Base-by-base conservation (phyloP, 2,888 invertebrate species). In the Drosophila histrio region DNA sequence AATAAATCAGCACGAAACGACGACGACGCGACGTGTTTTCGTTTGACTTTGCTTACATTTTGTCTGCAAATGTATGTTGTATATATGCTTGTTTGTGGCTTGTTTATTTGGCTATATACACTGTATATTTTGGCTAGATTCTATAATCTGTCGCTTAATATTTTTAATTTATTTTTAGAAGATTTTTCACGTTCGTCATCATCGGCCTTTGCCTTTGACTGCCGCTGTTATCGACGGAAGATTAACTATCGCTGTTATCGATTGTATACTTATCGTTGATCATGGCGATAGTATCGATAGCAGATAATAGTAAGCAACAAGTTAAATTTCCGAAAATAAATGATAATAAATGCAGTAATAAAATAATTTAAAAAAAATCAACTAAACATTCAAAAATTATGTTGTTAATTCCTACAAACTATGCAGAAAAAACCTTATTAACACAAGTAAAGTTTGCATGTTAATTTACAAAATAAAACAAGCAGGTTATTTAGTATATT, bases 1-100 rank as follows among this genome's bases (percentile, higher is more conserved):
- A 82, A 83, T 82, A 82, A 82, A 82, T 79, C 81, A 77, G 73
- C 85, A 75, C 71, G 63, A 67, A 72, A 47, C 52, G 56, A 49
- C 63, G 36, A 46, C 34, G 57, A 58, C 58, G 58, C 58, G 58
- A 77, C 78, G 76, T 76, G 74, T 70, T 77, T 77, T 73, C 53
- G 41, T 41, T 66, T 70, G 43, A 54, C 15, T 76, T 61, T 56
- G 72, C 72, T 72, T 72, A 77, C 67, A 72, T 46, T 39, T 60
- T 53, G 43, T 72, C 58, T 69, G 59, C 39, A 13, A 54, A 64
- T 61, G 52, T 50, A n/a, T 56, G 4, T 9, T 30, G 9, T 21
- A 15, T 52, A 17, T 65, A 36, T 68, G 26, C 49, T 66, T 68
- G 46, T 44, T 39, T 68, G 41, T 65, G 57, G 41, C 56, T 72